A percentile compares a stretch with the other conserved stretches of the same genome.
These are phyloP conservation scores for Octonoba sinensis DNA, from an alignment of 2,888 invertebrate species.

Conservation along the genomic window DNA sequence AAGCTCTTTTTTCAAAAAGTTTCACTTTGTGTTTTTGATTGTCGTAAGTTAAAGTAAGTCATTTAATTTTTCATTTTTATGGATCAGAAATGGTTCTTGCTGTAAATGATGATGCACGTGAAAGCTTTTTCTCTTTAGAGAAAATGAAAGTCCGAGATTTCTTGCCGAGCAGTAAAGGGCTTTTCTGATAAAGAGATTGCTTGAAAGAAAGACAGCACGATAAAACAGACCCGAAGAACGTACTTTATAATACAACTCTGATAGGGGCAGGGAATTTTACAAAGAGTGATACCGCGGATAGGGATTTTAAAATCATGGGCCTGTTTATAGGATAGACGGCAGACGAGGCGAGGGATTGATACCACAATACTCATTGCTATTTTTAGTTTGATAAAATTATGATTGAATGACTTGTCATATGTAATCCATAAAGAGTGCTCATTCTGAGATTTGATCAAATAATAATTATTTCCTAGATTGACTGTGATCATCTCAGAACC, in stretches of 20 bases:
- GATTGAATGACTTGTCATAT: too few species aligned
- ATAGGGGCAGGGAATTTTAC: constrained; percentile 29
- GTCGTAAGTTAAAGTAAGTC: too few species aligned
- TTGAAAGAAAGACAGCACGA: background rate
- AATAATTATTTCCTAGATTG: too few species aligned
- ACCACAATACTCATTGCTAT: constrained; percentile 7
- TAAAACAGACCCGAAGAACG: background rate
- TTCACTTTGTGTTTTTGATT: too few species aligned
- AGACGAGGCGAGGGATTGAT: background rate
- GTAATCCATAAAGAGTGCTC: too few species aligned
- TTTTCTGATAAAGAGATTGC: constrained; percentile 9
- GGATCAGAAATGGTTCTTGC: too few species aligned
- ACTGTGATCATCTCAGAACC: too few species aligned
- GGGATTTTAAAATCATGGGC: constrained; percentile 14
- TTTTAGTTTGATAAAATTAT: background rate
- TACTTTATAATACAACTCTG: constrained; percentile 35
- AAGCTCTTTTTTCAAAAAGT: too few species aligned
- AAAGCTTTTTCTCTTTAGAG: too few species aligned
- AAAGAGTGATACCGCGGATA: constrained; percentile 15
- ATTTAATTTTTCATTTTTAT: too few species aligned
- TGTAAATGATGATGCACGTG: too few species aligned
- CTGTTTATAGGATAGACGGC: constrained; percentile 45
- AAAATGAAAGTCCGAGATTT: background rate
- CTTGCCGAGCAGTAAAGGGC: constrained; percentile 3
- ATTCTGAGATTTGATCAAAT: too few species aligned